A percentile compares a stretch with the other conserved stretches of the same genome.
These are phyloP conservation scores for Himantopus leucocephalus DNA, from an alignment of 2,113 vertebrate species.

Conservation along the genomic window DNA sequence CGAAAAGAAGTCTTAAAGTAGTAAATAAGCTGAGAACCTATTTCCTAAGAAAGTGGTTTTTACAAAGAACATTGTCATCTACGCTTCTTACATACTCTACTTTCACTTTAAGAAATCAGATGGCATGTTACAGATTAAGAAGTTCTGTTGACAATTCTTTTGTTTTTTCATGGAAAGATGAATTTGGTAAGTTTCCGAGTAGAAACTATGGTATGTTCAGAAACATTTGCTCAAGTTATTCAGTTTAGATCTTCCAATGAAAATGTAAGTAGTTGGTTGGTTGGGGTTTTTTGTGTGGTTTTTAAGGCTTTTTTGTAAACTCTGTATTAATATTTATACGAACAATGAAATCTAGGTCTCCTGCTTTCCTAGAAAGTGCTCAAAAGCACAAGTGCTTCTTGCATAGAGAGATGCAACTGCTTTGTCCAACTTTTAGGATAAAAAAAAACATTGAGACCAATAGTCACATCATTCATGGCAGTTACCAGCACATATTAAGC, in stretches of 20 bases:
- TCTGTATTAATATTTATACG: neutral
- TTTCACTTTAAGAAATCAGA: neutral
- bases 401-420: neutral
- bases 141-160: neutral
- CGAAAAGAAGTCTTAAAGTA: neutral
- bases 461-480: neutral
- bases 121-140: neutral
- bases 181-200: neutral
- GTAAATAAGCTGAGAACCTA: neutral
- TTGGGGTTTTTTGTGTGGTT: neutral
- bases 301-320: neutral
- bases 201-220: neutral
- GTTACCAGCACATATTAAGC: neutral
- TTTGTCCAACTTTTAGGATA: neutral
- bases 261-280: neutral
- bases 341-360: neutral
- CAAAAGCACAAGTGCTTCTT: neutral
- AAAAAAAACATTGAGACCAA: neutral
- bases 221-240: neutral
- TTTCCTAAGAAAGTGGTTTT: neutral
- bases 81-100: neutral
- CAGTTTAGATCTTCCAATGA: neutral
- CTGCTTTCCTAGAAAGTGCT: neutral
- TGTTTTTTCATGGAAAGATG: neutral
- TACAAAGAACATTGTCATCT: neutral